A percentile compares a stretch with the other conserved stretches of the same genome.
Evolutionary conservation across 2,113 vertebrate genomes (phyloP).

Genomic region (Platichthys stellatus): DNA sequence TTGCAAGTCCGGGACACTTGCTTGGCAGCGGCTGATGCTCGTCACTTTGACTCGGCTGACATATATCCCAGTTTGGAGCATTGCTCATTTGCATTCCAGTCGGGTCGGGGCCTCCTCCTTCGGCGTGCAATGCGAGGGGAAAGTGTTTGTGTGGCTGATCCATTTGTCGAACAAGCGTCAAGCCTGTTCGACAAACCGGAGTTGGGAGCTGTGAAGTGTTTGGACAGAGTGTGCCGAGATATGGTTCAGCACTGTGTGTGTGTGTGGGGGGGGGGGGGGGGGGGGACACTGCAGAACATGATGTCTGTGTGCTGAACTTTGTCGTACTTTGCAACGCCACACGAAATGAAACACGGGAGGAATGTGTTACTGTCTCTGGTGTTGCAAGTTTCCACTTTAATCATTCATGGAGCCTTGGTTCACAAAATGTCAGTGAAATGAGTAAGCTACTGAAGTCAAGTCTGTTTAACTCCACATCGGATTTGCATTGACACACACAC

Average conservation of each 20-base stretch:
- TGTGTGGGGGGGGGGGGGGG: no score
- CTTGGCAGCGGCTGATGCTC: constrained; percentile 12
- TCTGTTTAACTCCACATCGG: constrained; percentile 7
- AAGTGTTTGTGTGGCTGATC: constrained; percentile 11
- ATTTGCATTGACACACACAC: not conserved
- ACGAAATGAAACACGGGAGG: constrained; percentile 8
- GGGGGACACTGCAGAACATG: constrained; percentile 13
- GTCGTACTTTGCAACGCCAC: constrained; percentile 9
- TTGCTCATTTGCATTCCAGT: constrained; percentile 38
- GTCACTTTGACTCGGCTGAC: constrained; percentile 34
- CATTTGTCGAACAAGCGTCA: constrained; percentile 17
- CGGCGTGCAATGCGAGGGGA: not conserved
- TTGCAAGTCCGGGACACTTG: constrained; percentile 20
- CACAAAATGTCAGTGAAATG: not conserved
- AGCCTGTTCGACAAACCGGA: constrained; percentile 4
- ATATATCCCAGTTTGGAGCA: constrained; percentile 12
- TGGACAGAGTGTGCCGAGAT: constrained; percentile 30
- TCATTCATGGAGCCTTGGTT: constrained; percentile 27
- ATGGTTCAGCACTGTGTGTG: not conserved
- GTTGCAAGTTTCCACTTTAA: constrained; percentile 20
- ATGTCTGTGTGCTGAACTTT: constrained; percentile 19
- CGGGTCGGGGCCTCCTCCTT: not conserved
- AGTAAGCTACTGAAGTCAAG: not conserved
- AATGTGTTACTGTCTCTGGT: not conserved
- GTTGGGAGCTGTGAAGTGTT: constrained; percentile 17